A percentile compares a stretch with the other conserved stretches of the same genome.
phyloP scores from a whole-genome alignment of 2,888 invertebrate genomes.

The Neria commutata region DNA sequence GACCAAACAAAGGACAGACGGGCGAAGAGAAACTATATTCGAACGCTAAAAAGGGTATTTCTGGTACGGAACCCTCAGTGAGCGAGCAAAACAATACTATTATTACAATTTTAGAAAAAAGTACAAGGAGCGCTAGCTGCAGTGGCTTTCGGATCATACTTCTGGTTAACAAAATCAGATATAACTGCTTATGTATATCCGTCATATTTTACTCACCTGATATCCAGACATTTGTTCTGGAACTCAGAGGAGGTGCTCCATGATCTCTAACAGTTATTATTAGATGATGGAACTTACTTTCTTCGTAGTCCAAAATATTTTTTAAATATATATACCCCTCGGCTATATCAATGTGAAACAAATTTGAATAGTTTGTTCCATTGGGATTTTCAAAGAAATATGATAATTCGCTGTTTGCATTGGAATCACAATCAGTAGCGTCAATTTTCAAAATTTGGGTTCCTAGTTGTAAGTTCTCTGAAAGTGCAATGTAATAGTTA shows the following conservation, averaged over 20 bases:
- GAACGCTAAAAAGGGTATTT: too few species aligned
- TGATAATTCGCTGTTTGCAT: conserved; percentile 69
- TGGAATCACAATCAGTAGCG: conserved; percentile 80
- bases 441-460: conserved; percentile 73
- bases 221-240: conserved; percentile 84
- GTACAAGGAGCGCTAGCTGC: too few species aligned
- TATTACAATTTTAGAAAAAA: too few species aligned
- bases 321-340: conserved; percentile 80
- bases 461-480: conserved; percentile 82
- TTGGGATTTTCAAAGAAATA: conserved; percentile 74
- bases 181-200: too few species aligned
- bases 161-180: too few species aligned
- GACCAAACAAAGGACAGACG: too few species aligned
- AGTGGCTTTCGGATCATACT: too few species aligned
- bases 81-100: too few species aligned
- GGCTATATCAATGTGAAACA: conserved; percentile 78
- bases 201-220: too few species aligned
- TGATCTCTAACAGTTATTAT: conserved; percentile 81
- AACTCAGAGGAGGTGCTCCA: conserved; percentile 81
- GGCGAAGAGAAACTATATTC: too few species aligned
- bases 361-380: conserved; percentile 67
- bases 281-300: conserved; percentile 74
- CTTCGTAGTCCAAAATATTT: conserved; percentile 82
- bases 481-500: conserved; percentile 79
- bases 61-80: too few species aligned